Percentiles rank a stretch among this genome's conserved stretches.
phyloP scores from a whole-genome alignment of 2,888 invertebrate genomes.

The Drosophila aldrichi region DNA sequence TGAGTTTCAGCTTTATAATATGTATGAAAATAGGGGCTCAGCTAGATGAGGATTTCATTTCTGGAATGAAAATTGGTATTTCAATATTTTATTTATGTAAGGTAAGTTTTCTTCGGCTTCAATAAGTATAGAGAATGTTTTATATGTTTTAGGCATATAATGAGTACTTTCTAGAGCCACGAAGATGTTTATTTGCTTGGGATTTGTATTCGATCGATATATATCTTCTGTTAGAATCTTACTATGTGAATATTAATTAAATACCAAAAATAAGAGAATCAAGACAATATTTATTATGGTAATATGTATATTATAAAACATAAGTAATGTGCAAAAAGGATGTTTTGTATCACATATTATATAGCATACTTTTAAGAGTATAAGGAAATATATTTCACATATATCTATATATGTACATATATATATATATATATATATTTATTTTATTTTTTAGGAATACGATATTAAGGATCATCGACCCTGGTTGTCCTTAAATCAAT shows the following conservation, averaged over 20 bases:
- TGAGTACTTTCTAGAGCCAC: neutral
- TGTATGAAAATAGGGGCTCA: constrained; percentile 28
- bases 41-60: neutral
- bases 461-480: constrained; percentile 85
- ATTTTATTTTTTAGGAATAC: constrained; percentile 77
- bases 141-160: neutral
- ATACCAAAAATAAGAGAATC: too few relatives aligned
- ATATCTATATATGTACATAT: neutral
- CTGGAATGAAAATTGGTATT: neutral
- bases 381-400: neutral
- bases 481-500: constrained; percentile 84
- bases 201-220: too few relatives aligned
- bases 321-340: neutral
- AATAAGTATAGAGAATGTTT: neutral
- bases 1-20: constrained; percentile 61
- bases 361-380: constrained; percentile 4
- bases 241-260: too few relatives aligned
- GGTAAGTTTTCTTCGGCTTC: constrained; percentile 8
- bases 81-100: constrained; percentile 15
- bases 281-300: too few relatives aligned
- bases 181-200: neutral
- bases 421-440: neutral
- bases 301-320: too few relatives aligned
- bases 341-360: neutral
- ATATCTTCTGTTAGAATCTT: too few relatives aligned